Evolutionary conservation across 2,888 invertebrate genomes (phyloP).

Genomic region (Brachyptera putata): DNA sequence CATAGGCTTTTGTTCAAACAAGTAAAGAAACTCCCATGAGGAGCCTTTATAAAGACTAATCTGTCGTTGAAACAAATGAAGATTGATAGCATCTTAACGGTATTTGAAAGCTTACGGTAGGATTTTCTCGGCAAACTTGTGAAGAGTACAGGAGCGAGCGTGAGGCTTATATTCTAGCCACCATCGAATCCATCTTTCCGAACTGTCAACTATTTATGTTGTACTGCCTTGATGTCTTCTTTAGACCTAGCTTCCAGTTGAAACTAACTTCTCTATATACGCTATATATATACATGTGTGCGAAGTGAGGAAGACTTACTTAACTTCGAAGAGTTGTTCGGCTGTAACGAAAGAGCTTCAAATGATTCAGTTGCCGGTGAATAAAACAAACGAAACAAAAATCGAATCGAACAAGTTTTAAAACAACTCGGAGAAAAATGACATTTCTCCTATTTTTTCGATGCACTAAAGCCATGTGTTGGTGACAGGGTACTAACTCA

Average conservation of each 20-base stretch:
- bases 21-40: constrained; percentile 1
- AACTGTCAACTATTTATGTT: not conserved
- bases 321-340: not conserved
- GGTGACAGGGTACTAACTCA: not conserved
- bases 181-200: not conserved
- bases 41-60: constrained; percentile 6
- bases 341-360: not conserved
- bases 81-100: constrained; percentile 1
- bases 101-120: not conserved
- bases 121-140: not conserved
- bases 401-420: not conserved
- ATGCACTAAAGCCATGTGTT: not conserved
- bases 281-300: too few relatives aligned
- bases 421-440: not conserved
- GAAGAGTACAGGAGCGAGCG: not conserved
- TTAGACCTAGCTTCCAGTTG: too few relatives aligned
- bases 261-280: not conserved
- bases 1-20: not conserved
- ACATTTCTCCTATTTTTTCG: not conserved
- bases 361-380: not conserved
- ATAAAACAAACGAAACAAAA: not conserved
- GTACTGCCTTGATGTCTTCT: not conserved
- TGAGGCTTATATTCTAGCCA: not conserved
- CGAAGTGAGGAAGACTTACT: not conserved
- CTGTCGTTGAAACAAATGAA: constrained; percentile 3